These are phyloP conservation scores for Cantharis rufa DNA, from an alignment of 2,888 invertebrate species.

Conservation along the genomic window DNA sequence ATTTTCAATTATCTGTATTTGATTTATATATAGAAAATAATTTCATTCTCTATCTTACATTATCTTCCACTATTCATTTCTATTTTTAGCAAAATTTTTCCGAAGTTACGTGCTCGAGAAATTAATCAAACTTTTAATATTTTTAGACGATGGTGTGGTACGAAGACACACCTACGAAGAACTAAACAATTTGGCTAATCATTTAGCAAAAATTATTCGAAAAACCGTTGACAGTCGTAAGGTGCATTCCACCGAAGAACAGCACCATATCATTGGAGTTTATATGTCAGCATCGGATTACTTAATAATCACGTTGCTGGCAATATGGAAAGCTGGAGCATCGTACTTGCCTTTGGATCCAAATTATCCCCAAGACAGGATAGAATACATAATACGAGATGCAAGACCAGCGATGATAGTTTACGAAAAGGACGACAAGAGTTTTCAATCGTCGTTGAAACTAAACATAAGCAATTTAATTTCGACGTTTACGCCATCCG, in stretches of 20 bases:
- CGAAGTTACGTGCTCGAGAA: too few relatives aligned
- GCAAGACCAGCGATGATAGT: constrained; percentile 72
- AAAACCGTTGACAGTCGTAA: constrained; percentile 51
- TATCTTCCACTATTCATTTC: too few relatives aligned
- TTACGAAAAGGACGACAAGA: constrained; percentile 64
- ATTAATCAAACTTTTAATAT: too few relatives aligned
- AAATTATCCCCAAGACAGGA: constrained; percentile 69
- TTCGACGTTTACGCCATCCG: neutral
- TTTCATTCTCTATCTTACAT: too few relatives aligned
- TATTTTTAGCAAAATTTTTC: neutral
- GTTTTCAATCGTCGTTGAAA: neutral
- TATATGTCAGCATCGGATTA: constrained; percentile 77
- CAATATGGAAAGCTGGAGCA: constrained; percentile 80
- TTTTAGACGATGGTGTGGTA: constrained; percentile 44
- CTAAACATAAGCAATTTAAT: neutral
- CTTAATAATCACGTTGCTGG: constrained; percentile 68
- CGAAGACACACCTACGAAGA: constrained; percentile 58
- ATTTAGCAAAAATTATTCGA: constrained; percentile 61
- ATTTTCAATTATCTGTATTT: neutral
- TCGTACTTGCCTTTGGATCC: constrained; percentile 84
- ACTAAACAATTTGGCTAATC: constrained; percentile 62
- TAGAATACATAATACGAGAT: constrained; percentile 76
- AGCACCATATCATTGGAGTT: constrained; percentile 74
- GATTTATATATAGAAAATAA: neutral
- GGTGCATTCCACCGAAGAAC: constrained; percentile 60